Evolutionary conservation across 2,888 invertebrate species (phyloP).

Genomic region (Aplocera efformata): DNA sequence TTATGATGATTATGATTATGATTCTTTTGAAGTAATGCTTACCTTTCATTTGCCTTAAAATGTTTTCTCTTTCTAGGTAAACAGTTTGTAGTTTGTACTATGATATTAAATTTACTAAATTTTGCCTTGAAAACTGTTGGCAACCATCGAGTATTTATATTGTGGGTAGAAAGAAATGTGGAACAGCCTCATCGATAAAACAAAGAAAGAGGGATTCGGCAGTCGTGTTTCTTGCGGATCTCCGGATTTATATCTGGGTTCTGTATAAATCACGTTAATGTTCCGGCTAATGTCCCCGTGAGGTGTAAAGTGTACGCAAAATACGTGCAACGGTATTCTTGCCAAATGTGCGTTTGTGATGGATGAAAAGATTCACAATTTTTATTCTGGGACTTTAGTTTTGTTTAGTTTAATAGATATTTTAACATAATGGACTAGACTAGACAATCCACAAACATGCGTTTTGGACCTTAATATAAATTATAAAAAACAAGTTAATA

Average conservation of each 20-base stretch:
- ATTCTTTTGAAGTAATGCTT: no score
- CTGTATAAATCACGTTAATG: slow-evolving; percentile 67
- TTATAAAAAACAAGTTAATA: no score
- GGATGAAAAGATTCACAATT: no score
- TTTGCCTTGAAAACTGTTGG: slow-evolving; percentile 3
- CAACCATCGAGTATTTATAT: slow-evolving; percentile 14
- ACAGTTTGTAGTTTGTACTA: no score
- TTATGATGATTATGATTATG: no score
- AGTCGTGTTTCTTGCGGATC: slow-evolving; percentile 49
- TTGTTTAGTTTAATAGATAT: no score
- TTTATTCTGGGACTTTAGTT: no score
- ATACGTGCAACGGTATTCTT: slow-evolving; percentile 34
- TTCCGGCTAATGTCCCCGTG: slow-evolving; percentile 56
- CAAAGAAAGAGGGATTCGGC: slow-evolving; percentile 49
- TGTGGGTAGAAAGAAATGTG: slow-evolving; percentile 21
- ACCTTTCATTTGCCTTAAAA: no score
- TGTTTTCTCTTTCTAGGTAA: no score
- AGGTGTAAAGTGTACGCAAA: slow-evolving; percentile 51
- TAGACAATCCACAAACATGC: no score
- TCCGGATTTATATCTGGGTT: slow-evolving; percentile 57
- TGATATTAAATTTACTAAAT: neutral
- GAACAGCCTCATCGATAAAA: slow-evolving; percentile 33
- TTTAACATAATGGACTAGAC: no score
- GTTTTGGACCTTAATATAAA: no score
- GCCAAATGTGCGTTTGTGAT: slow-evolving; percentile 27